Evolutionary conservation across 2,888 invertebrate species (phyloP), one percentile per base, ranked within the genome.

Genomic region (Acleris laterana): DNA sequence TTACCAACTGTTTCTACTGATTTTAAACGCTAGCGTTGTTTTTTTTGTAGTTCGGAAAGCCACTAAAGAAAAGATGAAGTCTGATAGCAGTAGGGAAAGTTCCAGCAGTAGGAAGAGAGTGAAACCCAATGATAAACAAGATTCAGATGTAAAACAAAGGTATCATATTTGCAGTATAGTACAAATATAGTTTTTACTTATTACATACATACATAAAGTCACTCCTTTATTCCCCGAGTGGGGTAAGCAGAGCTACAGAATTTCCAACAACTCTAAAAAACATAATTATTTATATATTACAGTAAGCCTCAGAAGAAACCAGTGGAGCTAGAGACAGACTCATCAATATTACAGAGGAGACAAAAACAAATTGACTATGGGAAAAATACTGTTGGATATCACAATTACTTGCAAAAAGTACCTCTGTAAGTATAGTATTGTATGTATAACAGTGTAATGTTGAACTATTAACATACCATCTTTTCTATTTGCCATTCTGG

Each of bases 301-400:
- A 87, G 87, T 59, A 78, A 72, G 74, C 68, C 76, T 46, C 70
- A 72, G n/a, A 79, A 71, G 66, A 85, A 82, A 67, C 73, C 74
- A 16, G 50, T 80, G 44, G 93, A 94, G 73, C 78, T 90, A 38
- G 98, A 98, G 88, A 95, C 94, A 7, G 97, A 98, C 89, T 94
- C 95, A 17, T 89, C 79, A 4, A 85, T 96, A 25, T 87, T 99
- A 67, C 90, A 94, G 49, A 94, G 98, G 70, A 94, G 98, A 51
- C 98, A 98, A 81, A 98, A 98, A 87, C 98, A 98, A 89, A 96
- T 99, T 77, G 98, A 98, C 85, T 99, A 97, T 90, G 99, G 99
- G 13, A 98, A 98, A 89, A 98, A 98, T 80, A 98, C 98, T 32
- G 88, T 96, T 71, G 97, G 97, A 49, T 98, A 98, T 83, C 95